Evolutionary conservation across 2,888 invertebrate species (phyloP).

Genomic region (Cheilosia soror): DNA sequence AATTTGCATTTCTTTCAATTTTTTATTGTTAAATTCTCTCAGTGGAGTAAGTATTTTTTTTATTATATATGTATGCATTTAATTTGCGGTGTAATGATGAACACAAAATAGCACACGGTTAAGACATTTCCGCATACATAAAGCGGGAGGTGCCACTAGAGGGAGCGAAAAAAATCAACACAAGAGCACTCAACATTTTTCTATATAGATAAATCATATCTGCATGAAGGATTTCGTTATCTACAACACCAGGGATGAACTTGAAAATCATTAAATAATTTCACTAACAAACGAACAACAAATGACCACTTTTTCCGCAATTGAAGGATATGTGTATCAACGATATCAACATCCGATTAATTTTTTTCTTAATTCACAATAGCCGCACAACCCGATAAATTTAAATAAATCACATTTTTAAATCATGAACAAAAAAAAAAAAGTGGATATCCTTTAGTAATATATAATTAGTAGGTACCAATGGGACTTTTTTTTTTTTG

Average conservation of each 20-base stretch:
- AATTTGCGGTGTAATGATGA: not conserved
- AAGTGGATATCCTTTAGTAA: conserved; percentile 25
- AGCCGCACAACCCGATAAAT: too few relatives aligned
- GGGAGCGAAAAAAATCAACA: not conserved
- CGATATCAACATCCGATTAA: too few relatives aligned
- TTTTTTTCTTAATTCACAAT: too few relatives aligned
- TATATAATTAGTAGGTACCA: conserved; percentile 1
- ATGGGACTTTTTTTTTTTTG: conserved; percentile 18
- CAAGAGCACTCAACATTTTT: not conserved
- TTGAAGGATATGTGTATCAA: not conserved
- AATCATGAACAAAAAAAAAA: too few relatives aligned
- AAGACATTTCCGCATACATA: too few relatives aligned
- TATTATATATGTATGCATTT: not conserved
- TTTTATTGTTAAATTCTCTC: not conserved
- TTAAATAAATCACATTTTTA: not conserved
- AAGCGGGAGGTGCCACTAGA: too few relatives aligned
- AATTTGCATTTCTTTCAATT: not conserved
- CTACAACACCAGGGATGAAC: conserved; percentile 1
- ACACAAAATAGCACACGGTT: not conserved
- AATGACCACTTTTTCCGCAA: not conserved
- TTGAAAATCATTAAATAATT: conserved; percentile 8
- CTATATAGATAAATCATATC: not conserved
- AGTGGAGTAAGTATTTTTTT: conserved; percentile 5
- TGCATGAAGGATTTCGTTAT: not conserved
- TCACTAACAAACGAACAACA: conserved; percentile 19